Evolutionary conservation across 2,797 vertebrate genomes (phyloP), one percentile per base, ranked within the genome.

Genomic region (Cuculus canorus): DNA sequence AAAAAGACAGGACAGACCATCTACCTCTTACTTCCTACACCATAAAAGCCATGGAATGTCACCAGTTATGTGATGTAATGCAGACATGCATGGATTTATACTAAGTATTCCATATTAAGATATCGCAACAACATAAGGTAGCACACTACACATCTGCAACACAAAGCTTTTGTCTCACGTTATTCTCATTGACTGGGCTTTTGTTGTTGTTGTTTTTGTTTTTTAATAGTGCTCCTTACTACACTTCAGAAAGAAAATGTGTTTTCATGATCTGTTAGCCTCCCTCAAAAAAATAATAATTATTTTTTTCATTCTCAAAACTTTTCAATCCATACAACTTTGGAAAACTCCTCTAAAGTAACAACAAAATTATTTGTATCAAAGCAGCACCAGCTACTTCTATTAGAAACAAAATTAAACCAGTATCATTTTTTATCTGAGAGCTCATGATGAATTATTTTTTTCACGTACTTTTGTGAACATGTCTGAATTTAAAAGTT

Each of bases 131-230:
- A 72, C 8, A 50, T 17, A 65, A 65, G 17, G 10, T 27, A 75
- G 37, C 45, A 85, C 16, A 39, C 1, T 25, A 66, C 45, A 82
- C 17, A 70, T 28, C 72, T 57, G 48, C 12, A 93, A 45, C 33
- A 60, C 35, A 72, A 30, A 80, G 28, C 9, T 78, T 81, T 60
- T 56, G 9, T 53, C 47, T 86, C 47, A 60, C 0, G 6, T 71
- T 37, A 37, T 25, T 72, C 11, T 30, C 9, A 48, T 33, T 0
- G 1, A 43, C 39, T 48, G 13, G 1, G 0, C 5, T 30, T 66
- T 22, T 19, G 63, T 23, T 17, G 13, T 13, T 25, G 2, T 19
- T n/a, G 30, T 53, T 33, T 48, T 33, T 50, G n/a, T n/a, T 30
- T 54, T 53, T 47, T 35, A 66, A 37, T 54, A 81, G 3, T 39